Evolutionary conservation across 2,113 vertebrate species (phyloP).

Genomic region (Thunnus thynnus): DNA sequence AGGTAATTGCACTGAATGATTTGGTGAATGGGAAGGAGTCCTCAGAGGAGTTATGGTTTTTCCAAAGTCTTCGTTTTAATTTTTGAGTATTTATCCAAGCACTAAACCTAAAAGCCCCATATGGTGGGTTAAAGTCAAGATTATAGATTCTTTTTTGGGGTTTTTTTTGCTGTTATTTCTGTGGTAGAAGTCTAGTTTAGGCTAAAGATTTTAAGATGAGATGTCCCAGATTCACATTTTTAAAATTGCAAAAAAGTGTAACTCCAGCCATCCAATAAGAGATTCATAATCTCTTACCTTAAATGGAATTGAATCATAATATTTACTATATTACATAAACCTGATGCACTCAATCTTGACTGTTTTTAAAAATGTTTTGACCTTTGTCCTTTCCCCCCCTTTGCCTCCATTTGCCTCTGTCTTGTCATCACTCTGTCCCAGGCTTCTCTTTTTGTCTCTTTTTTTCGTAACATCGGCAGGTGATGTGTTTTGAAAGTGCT

Average conservation of each 20-base stretch:
- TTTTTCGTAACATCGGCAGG: slow-evolving; percentile 35
- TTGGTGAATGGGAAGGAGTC: slow-evolving; percentile 19
- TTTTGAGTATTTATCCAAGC: slow-evolving; percentile 3
- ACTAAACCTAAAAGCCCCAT: neutral
- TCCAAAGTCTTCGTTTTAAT: neutral
- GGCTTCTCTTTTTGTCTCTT: slow-evolving; percentile 2
- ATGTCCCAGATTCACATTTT: too few species aligned
- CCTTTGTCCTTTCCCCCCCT: neutral
- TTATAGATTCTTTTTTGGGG: neutral
- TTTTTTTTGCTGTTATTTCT: neutral
- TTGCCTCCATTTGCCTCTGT: neutral
- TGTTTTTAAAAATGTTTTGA: neutral
- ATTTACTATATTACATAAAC: neutral
- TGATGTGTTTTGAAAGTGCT: slow-evolving; percentile 65
- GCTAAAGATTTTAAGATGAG: neutral
- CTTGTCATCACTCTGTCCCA: neutral
- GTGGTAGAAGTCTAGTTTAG: neutral
- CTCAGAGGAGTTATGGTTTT: neutral
- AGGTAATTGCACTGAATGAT: slow-evolving; percentile 47
- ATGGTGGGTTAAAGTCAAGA: neutral
- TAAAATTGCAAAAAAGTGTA: too few species aligned
- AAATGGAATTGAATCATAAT: neutral
- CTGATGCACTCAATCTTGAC: neutral
- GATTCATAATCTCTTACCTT: neutral
- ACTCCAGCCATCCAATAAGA: neutral